Base-by-base conservation (phyloP, 2,888 invertebrate species). In the Homarus gammarus region DNA sequence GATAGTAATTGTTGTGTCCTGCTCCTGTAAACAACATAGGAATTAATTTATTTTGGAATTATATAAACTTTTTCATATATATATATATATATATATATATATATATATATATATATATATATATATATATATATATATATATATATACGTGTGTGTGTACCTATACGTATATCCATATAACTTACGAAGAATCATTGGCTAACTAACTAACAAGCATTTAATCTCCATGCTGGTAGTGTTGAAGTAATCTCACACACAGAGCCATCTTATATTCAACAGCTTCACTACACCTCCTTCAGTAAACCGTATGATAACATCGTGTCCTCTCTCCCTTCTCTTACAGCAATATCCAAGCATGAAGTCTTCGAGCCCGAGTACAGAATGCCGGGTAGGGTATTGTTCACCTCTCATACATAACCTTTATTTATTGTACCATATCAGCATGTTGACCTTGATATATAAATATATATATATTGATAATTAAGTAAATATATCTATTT, bases 281-380 rank as follows among this genome's bases (percentile, higher is more conserved):
- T 44, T 44, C 12, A 44, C 12, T 5, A 38, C 15, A 31, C 27
- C 18, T 33, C 72, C 6, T 72, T 72, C 10, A 31, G 31, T 6
- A 15, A 31, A 31, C 10, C 3, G 27, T 40, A 44, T 44, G 44
- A 81, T 64, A 81, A 22, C 36, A n/a, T 8, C 18, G n/a, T 64
- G 40, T 77, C 61, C 40, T 64, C 36, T 72, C 68, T 72, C 72
- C 64, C n/a, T 75, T 75, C 44, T 56, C 56, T 64, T 78, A 27
- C 86, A 86, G 86, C 86, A n/a, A 79, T 86, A 68, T 79, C 86
- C 49, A 86, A 79, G 72, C 40, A 79, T 79, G 86, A 78, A 15
- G 86, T 61, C 79, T 86, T 61, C 79, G 73, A 73, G 10, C 86
- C 51, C n/a, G 86, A 86, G 31, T 86, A 86, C 86, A 86, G 86